Evolutionary conservation across 2,113 vertebrate species (phyloP), one percentile per base, ranked within the genome.

Genomic region (Saccopteryx leptura): DNA sequence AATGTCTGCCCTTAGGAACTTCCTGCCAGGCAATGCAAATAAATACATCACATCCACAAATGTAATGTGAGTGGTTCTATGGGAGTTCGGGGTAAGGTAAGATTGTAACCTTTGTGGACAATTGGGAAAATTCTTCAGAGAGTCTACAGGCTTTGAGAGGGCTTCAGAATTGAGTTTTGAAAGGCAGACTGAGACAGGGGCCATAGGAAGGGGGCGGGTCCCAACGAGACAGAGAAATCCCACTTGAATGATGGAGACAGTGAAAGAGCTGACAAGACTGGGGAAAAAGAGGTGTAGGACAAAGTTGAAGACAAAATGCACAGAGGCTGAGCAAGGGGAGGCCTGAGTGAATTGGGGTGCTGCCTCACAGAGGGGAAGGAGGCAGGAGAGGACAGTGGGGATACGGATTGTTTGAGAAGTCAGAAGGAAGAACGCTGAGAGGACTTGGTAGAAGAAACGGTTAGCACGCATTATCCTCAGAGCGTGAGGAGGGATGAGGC

Each of bases 91-190:
- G 85, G 39, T 26, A 71, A 85, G 31, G 2, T 33, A 58, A 60
- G 13, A 88, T n/a, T 88, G 52, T 85, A 91, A 81, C 23, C 52
- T 72, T 88, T 66, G 52, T 84, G 23, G 18, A 66, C 31, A 84
- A 74, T 17, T 65, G 60, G 61, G 4, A 52, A 80, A 75, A 26
- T 28, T 28, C 33, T 54, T 85, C 31, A 88, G 31, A 69, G 83
- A 83, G 9, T 66, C 72, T n/a, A 33, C 46, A 60, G 60, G 6
- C 15, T 93, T 91, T 74, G 65, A 79, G 28, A 46, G 52, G 23
- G 19, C 26, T 91, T 93, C 54, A 48, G 65, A 81, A 85, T 89
- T 96, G 71, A 46, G 88, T 81, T 85, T 54, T 91, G 66, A 89
- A 84, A 69, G 46, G 26, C 24, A 91, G 11, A 7, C 39, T 90